phyloP scores from a whole-genome alignment of 2,888 invertebrate species.

The Oscheius onirici region DNA sequence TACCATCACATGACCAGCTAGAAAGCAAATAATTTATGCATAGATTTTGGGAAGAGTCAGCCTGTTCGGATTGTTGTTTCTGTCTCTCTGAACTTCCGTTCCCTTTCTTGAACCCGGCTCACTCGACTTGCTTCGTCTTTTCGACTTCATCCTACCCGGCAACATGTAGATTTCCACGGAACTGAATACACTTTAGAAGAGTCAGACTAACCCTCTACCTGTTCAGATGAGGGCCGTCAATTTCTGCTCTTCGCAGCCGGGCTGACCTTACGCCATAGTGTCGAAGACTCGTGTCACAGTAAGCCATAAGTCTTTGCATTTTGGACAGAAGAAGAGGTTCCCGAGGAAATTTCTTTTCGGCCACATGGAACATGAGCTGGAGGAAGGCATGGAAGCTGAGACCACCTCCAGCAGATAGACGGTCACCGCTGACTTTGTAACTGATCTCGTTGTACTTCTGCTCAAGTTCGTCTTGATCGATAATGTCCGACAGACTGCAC shows the following conservation, averaged over 20 bases:
- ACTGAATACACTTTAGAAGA: slow-evolving; percentile 37
- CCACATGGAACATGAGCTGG: slow-evolving; percentile 65
- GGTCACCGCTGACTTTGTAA: slow-evolving; percentile 59
- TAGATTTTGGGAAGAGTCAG: slow-evolving; percentile 23
- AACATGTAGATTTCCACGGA: slow-evolving; percentile 65
- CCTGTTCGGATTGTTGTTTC: slow-evolving; percentile 26
- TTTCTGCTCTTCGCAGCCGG: slow-evolving; percentile 63
- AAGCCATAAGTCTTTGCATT: slow-evolving; percentile 63
- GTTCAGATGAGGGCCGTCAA: slow-evolving; percentile 40
- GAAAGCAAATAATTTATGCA: neutral
- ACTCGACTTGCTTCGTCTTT: slow-evolving; percentile 33
- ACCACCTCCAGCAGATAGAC: slow-evolving; percentile 45
- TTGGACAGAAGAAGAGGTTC: slow-evolving; percentile 54
- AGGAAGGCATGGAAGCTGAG: slow-evolving; percentile 71
- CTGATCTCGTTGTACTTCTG: slow-evolving; percentile 57
- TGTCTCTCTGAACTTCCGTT: slow-evolving; percentile 2
- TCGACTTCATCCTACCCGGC: slow-evolving; percentile 51
- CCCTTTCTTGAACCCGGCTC: slow-evolving; percentile 16
- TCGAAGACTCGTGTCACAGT: slow-evolving; percentile 65
- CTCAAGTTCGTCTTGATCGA: slow-evolving; percentile 51
- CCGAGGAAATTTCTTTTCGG: slow-evolving; percentile 61
- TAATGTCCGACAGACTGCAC: slow-evolving; percentile 15
- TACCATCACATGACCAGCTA: too few relatives aligned
- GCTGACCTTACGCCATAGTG: slow-evolving; percentile 68
- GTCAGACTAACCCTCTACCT: neutral